These are phyloP conservation scores for Macaria notata DNA, from an alignment of 2,888 invertebrate species.

Conservation along the genomic window DNA sequence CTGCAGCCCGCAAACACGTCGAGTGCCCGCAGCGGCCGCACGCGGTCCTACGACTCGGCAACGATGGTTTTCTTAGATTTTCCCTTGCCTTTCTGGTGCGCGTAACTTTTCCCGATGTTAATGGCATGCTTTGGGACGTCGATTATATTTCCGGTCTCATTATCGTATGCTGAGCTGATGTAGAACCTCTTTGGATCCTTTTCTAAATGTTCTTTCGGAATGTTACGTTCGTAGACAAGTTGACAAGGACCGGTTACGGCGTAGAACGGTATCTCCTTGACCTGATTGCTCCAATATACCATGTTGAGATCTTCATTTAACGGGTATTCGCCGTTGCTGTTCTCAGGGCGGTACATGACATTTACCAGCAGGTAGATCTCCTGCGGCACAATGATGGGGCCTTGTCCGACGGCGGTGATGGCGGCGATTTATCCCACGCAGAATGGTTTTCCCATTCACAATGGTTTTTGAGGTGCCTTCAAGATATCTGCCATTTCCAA, in stretches of 20 bases:
- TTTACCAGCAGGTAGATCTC: slow-evolving; percentile 85
- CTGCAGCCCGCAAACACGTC: slow-evolving; percentile 95
- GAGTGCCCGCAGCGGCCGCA: slow-evolving; percentile 84
- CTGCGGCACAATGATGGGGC: slow-evolving; percentile 75
- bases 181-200: slow-evolving; percentile 88
- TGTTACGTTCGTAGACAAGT: slow-evolving; percentile 84
- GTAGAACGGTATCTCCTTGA: slow-evolving; percentile 82
- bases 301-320: slow-evolving; percentile 87
- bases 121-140: slow-evolving; percentile 84
- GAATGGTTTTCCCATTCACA: slow-evolving; percentile 83
- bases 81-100: slow-evolving; percentile 29
- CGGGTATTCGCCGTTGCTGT: slow-evolving; percentile 84
- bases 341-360: slow-evolving; percentile 89
- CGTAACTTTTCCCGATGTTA: neutral
- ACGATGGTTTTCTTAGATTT: slow-evolving; percentile 50
- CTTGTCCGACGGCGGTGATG: slow-evolving; percentile 80
- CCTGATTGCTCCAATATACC: slow-evolving; percentile 90
- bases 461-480: slow-evolving; percentile 55
- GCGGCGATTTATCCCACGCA: slow-evolving; percentile 86
- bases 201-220: slow-evolving; percentile 82
- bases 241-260: slow-evolving; percentile 87
- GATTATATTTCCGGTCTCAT: slow-evolving; percentile 77
- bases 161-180: slow-evolving; percentile 87
- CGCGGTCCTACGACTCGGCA: too few species aligned
- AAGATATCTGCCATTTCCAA: slow-evolving; percentile 80